Conservation (phyloP, 1,140 invertebrate species). For the Probaryconus sp. region DNA sequence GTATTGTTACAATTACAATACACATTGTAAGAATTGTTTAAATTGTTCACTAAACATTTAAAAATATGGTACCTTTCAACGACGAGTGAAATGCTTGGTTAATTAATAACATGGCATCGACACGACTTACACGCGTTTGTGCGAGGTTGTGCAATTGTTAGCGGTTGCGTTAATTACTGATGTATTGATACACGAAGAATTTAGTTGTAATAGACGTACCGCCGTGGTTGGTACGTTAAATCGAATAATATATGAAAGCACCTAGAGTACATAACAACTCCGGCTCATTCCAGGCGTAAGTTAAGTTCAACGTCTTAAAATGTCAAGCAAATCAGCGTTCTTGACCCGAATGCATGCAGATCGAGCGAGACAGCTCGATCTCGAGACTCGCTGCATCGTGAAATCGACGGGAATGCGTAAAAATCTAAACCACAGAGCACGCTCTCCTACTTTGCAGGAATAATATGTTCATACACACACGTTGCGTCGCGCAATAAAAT, state of each 20-base stretch:
- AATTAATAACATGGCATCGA: slow-evolving; percentile 21
- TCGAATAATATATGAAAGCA: slow-evolving; percentile 45
- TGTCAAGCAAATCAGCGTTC: slow-evolving; percentile 67
- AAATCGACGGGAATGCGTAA: slow-evolving; percentile 46
- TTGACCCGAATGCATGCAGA: slow-evolving; percentile 72
- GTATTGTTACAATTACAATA: too few relatives aligned
- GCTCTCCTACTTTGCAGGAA: neutral
- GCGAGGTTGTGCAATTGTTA: slow-evolving; percentile 41
- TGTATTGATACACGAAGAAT: slow-evolving; percentile 36
- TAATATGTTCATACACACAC: slow-evolving; percentile 1
- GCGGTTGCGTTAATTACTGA: slow-evolving; percentile 28
- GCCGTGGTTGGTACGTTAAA: neutral
- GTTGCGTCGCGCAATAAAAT: slow-evolving; percentile 22
- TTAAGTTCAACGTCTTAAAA: slow-evolving; percentile 59
- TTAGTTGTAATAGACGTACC: slow-evolving; percentile 27
- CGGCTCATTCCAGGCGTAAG: slow-evolving; percentile 23
- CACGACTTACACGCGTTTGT: slow-evolving; percentile 19
- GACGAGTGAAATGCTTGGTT: neutral
- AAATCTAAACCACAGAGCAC: slow-evolving; percentile 38
- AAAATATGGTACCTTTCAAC: too few relatives aligned
- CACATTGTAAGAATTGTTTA: too few relatives aligned
- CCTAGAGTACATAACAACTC: slow-evolving; percentile 19
- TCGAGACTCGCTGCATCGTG: slow-evolving; percentile 42
- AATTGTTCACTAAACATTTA: too few relatives aligned
- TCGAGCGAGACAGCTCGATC: slow-evolving; percentile 41